A percentile compares a stretch with the other conserved stretches of the same genome.
Conservation (phyloP, 2,113 vertebrate species). For the Pollimyrus isidori region DNA sequence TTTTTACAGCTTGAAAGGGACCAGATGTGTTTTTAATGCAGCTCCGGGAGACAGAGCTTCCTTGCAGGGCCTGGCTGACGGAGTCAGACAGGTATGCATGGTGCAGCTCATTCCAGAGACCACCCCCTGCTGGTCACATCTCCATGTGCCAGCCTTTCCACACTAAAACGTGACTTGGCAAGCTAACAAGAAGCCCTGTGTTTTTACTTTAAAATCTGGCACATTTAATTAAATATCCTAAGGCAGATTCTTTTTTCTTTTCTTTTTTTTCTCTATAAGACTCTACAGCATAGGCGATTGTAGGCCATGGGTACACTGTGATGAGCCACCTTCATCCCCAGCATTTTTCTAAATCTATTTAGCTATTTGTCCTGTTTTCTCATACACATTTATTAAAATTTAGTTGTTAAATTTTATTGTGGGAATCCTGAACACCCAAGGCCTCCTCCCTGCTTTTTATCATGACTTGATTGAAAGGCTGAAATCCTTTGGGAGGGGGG, state of each 20-base stretch:
- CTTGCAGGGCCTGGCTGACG: constrained; percentile 19
- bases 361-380: not conserved
- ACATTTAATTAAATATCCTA: constrained; percentile 47
- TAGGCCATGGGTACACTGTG: not conserved
- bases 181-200: constrained; percentile 40
- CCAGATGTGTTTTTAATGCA: constrained; percentile 58
- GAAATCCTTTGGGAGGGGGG: too few relatives aligned
- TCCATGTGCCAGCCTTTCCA: constrained; percentile 30
- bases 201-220: constrained; percentile 43
- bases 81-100: constrained; percentile 4
- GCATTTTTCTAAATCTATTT: not conserved
- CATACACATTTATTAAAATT: not conserved
- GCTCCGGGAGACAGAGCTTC: constrained; percentile 35
- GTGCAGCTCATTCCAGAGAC: not conserved
- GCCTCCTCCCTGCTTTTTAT: not conserved
- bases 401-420: not conserved
- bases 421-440: not conserved
- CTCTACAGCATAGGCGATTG: not conserved
- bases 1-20: constrained; percentile 52
- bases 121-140: constrained; percentile 37
- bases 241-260: constrained; percentile 22
- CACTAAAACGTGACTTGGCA: not conserved
- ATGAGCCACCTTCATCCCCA: not conserved
- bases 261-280: constrained; percentile 38
- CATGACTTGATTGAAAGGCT: not conserved